phyloP scores from a whole-genome alignment of 2,797 vertebrate species.

The Hirundo rustica region DNA sequence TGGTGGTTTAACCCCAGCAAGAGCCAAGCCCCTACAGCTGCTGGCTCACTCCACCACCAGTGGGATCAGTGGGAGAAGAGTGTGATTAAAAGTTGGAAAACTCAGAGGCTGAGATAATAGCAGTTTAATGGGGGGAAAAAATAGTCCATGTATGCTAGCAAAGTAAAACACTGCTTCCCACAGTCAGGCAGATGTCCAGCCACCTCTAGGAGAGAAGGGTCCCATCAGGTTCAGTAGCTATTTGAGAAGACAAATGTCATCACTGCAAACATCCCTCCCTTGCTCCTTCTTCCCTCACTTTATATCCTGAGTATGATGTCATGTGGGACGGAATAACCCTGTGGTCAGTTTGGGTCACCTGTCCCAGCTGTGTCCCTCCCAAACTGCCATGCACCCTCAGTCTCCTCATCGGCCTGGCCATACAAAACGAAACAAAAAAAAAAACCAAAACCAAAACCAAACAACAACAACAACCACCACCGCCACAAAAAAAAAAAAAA shows the following conservation, averaged over 20 bases:
- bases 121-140: neutral
- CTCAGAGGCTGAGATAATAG: neutral
- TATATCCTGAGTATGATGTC: neutral
- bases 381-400: neutral
- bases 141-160: rapidly evolving
- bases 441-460: too few species aligned
- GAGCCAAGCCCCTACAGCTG: rapidly evolving
- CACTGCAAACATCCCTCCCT: neutral
- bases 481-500: too few species aligned
- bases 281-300: neutral
- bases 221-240: too few species aligned
- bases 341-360: neutral
- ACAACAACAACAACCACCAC: too few species aligned
- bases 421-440: neutral
- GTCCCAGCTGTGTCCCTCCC: neutral
- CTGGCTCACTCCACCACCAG: neutral
- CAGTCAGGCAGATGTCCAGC: neutral
- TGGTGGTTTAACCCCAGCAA: neutral
- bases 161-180: neutral
- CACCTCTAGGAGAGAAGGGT: neutral
- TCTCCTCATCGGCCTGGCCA: neutral
- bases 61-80: neutral
- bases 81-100: neutral
- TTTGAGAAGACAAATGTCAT: neutral
- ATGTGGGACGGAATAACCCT: neutral